Evolutionary conservation across 2,888 invertebrate genomes (phyloP).

Genomic region (Zhengitettix transpicula): DNA sequence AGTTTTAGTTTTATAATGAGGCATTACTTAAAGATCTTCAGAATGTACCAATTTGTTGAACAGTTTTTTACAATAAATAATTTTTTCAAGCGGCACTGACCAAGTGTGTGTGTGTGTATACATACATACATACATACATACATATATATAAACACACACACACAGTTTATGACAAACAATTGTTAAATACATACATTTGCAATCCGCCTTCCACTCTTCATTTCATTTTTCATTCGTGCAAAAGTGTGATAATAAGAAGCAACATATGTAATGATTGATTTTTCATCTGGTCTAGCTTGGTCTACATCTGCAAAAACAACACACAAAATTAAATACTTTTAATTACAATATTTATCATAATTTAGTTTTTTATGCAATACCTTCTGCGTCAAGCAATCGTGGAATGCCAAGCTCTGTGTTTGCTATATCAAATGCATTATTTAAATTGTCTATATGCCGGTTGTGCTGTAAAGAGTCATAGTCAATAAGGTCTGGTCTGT

Average conservation of each 20-base stretch:
- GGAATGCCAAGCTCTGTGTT: conserved; percentile 87
- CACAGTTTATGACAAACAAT: no score
- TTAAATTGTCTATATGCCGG: conserved; percentile 86
- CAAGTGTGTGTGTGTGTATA: no score
- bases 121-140: no score
- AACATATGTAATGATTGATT: conserved; percentile 96
- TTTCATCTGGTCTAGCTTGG: conserved; percentile 87
- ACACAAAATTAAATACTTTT: not conserved
- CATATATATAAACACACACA: no score
- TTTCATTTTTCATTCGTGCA: conserved; percentile 96
- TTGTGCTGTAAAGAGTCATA: conserved; percentile 63
- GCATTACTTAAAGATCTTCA: no score
- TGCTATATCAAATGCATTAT: conserved; percentile 94
- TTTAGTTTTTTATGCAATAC: conserved; percentile 22
- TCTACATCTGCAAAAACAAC: conserved; percentile 59
- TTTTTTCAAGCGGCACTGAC: no score
- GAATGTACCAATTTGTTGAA: no score
- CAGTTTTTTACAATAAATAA: no score
- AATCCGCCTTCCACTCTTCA: conserved; percentile 91
- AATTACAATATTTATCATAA: not conserved
- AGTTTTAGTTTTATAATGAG: no score
- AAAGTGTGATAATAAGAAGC: conserved; percentile 99
- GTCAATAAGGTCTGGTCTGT: conserved; percentile 88
- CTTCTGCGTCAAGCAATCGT: conserved; percentile 83
- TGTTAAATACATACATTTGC: conserved; percentile 59